Percentiles rank a stretch among this genome's conserved stretches.
These are phyloP conservation scores for Psilopsiagon aymara DNA, from an alignment of 2,113 vertebrate genomes.

Conservation along the genomic window DNA sequence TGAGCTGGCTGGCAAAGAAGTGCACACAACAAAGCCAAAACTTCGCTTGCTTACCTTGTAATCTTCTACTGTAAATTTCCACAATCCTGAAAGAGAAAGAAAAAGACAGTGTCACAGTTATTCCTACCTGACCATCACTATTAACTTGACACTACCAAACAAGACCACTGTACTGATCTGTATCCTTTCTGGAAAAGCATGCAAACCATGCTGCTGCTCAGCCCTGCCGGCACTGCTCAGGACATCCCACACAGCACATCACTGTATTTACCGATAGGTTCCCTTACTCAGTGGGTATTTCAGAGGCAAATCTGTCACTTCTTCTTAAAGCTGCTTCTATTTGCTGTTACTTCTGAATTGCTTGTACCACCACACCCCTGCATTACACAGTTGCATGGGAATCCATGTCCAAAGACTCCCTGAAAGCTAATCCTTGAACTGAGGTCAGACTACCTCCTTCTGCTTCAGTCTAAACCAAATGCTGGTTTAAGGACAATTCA, in stretches of 20 bases:
- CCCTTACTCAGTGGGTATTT: background rate
- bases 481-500: background rate
- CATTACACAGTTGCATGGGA: fast-evolving
- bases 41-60: slow-evolving; percentile 85
- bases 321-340: background rate
- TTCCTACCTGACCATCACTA: background rate
- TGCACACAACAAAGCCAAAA: background rate
- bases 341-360: background rate
- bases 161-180: fast-evolving
- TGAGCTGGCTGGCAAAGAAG: background rate
- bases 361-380: background rate
- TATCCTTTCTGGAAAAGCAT: background rate
- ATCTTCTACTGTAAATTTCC: slow-evolving; percentile 96
- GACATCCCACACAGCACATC: background rate
- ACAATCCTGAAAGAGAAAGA: slow-evolving; percentile 85
- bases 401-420: background rate
- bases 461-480: background rate
- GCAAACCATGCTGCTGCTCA: background rate
- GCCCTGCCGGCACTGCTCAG: background rate
- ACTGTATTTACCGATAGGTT: background rate
- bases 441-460: background rate
- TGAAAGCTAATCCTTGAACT: background rate
- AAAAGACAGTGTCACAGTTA: background rate
- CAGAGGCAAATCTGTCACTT: background rate
- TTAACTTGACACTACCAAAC: background rate